Evolutionary conservation across 2,888 invertebrate species (phyloP).

Genomic region (Bombylius discolor): DNA sequence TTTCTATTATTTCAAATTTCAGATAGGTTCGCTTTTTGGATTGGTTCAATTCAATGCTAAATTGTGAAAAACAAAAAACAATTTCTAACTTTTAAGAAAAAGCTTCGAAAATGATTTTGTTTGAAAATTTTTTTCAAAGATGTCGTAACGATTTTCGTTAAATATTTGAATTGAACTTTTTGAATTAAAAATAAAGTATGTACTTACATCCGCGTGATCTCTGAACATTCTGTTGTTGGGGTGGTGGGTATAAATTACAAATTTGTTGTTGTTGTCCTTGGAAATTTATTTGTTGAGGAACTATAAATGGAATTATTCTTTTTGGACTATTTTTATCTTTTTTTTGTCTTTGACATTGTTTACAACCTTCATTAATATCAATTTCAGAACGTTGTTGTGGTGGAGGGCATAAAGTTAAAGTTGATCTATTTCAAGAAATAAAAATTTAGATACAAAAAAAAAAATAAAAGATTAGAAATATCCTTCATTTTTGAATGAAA

Average conservation of each 20-base stretch:
- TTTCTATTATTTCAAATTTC: too few species aligned
- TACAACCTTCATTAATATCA: slow-evolving; percentile 11
- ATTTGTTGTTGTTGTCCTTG: not conserved
- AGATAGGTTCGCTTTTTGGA: too few species aligned
- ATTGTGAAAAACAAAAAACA: too few species aligned
- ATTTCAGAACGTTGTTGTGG: not conserved
- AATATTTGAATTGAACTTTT: not conserved
- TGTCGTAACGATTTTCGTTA: not conserved
- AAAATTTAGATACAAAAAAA: too few species aligned
- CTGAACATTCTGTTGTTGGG: not conserved
- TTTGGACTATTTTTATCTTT: slow-evolving; percentile 4
- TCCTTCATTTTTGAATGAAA: too few species aligned
- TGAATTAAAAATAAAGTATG: not conserved
- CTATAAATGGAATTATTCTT: not conserved
- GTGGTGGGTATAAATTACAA: not conserved
- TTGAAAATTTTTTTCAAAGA: not conserved
- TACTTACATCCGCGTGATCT: not conserved
- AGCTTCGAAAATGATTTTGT: too few species aligned
- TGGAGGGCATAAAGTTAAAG: not conserved
- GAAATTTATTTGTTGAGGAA: slow-evolving; percentile 1
- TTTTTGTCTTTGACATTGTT: slow-evolving; percentile 6
- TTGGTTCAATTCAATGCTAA: too few species aligned
- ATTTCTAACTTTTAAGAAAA: too few species aligned
- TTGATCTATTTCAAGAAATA: not conserved
- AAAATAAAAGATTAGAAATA: not conserved